Evolutionary conservation across 2,797 vertebrate species (phyloP).

Genomic region (Borostomias antarcticus): DNA sequence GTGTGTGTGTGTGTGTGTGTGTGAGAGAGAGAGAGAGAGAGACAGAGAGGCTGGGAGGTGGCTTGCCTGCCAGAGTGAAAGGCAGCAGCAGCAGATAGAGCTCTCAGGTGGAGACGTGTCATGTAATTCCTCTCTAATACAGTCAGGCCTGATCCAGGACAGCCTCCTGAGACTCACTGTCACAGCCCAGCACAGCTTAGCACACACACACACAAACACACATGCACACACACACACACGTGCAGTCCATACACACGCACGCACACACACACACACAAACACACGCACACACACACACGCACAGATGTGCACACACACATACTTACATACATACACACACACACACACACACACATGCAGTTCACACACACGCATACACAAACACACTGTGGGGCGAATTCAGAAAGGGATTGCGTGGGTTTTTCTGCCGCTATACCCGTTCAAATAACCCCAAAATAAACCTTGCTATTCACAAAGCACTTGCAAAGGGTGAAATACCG

Average conservation of each 20-base stretch:
- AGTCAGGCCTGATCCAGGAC: conserved; percentile 73
- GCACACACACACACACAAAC: neutral
- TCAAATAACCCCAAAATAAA: too few relatives aligned
- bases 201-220: conserved; percentile 40
- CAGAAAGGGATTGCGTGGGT: too few relatives aligned
- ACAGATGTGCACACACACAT: neutral
- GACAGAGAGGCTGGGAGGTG: neutral
- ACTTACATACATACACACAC: conserved; percentile 2
- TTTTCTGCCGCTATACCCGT: too few relatives aligned
- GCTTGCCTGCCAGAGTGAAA: conserved; percentile 54
- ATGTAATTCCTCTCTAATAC: conserved; percentile 76
- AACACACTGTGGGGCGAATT: too few relatives aligned
- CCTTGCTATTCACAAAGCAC: too few relatives aligned
- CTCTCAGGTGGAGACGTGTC: conserved; percentile 67
- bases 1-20: conserved; percentile 28
- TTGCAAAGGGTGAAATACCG: too few relatives aligned
- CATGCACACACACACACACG: neutral
- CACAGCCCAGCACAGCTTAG: conserved; percentile 63
- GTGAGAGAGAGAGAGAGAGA: conserved; percentile 6
- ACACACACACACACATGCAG: too few relatives aligned
- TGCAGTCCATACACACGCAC: neutral
- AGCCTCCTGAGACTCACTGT: conserved; percentile 76
- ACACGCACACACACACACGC: neutral
- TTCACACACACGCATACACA: too few relatives aligned
- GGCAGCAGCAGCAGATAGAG: conserved; percentile 75